Percentiles rank a stretch among this genome's conserved stretches.
Conservation (phyloP, 2,113 vertebrate genomes). For the Dasypus novemcinctus region DNA sequence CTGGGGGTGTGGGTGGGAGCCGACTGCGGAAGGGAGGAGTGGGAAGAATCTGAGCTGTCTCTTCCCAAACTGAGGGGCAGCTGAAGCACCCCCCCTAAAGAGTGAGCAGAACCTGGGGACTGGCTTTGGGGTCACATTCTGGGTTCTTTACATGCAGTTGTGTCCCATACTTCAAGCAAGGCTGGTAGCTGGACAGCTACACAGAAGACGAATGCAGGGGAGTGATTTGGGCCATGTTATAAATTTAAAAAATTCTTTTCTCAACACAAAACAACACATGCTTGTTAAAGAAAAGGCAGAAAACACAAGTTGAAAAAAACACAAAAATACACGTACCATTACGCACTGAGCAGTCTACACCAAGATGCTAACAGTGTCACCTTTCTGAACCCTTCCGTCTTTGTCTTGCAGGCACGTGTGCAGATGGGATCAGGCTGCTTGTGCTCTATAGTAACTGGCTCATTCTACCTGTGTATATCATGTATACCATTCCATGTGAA, state of each 20-base stretch:
- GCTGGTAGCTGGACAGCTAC: not conserved
- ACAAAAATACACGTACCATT: not conserved
- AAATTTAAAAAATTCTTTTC: not conserved
- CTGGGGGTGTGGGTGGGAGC: not conserved
- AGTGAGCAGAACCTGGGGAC: not conserved
- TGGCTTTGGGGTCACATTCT: not conserved
- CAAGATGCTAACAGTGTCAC: not conserved
- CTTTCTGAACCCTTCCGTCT: not conserved
- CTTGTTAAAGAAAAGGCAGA: not conserved
- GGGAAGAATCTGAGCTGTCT: not conserved
- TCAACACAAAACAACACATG: not conserved
- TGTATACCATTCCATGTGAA: not conserved
- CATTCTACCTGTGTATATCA: not conserved
- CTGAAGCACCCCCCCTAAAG: not conserved
- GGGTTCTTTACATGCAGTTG: fast-evolving
- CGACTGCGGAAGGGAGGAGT: not conserved
- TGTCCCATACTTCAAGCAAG: not conserved
- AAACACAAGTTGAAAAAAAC: not conserved
- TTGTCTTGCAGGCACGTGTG: not conserved
- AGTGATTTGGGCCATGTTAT: not conserved
- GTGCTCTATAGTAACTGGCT: not conserved
- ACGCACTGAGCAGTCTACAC: not conserved
- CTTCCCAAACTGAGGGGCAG: not conserved
- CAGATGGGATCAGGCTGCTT: not conserved
- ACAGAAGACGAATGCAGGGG: not conserved